Conservation (phyloP, 2,888 invertebrate genomes). For the Adela reaumurella region DNA sequence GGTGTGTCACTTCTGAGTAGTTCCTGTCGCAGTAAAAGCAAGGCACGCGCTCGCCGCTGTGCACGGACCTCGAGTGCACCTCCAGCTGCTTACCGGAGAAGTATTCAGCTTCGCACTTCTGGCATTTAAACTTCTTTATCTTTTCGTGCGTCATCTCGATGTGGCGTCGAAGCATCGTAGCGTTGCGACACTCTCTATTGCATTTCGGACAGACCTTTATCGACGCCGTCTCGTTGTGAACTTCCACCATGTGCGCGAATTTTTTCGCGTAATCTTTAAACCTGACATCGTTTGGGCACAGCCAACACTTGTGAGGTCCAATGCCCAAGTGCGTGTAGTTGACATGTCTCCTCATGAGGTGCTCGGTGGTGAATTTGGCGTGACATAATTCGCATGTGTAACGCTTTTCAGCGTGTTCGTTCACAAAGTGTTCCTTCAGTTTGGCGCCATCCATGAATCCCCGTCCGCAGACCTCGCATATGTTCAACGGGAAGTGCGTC, state of each 20-base stretch:
- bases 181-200: not conserved
- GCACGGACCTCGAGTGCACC: not conserved
- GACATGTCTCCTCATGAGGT: constrained; percentile 31
- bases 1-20: constrained; percentile 37
- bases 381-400: constrained; percentile 46
- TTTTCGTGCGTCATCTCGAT: no score
- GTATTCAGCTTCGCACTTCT: no score
- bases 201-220: not conserved
- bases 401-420: constrained; percentile 38
- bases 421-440: not conserved
- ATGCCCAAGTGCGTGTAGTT: constrained; percentile 22
- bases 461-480: constrained; percentile 1
- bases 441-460: constrained; percentile 1
- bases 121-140: no score
- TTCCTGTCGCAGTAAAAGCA: constrained; percentile 51
- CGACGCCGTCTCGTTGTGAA: not conserved
- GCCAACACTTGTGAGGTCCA: not conserved
- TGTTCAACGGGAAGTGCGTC: constrained; percentile 1
- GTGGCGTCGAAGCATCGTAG: no score
- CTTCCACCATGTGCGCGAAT: not conserved
- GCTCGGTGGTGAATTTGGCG: constrained; percentile 33
- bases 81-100: no score
- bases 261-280: not conserved
- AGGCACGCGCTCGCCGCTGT: constrained; percentile 43
- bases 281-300: not conserved